Evolutionary conservation across 2,797 vertebrate species (phyloP).

Genomic region (Chloroceryle inda): DNA sequence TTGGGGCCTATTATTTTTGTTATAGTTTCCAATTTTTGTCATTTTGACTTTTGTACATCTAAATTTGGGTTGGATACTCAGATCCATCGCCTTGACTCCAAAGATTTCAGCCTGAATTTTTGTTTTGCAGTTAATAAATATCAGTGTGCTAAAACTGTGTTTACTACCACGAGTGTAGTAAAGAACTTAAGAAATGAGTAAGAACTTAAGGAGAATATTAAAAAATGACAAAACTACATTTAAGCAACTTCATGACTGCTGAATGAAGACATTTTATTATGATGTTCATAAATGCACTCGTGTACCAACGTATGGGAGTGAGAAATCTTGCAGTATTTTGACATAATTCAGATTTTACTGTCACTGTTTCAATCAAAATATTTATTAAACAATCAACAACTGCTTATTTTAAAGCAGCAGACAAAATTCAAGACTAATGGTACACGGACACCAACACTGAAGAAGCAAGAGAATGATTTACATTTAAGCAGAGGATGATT

Average conservation of each 20-base stretch:
- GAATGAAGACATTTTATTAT: not conserved
- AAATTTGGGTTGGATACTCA: not conserved
- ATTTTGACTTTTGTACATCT: not conserved
- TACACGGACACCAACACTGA: not conserved
- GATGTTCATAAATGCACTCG: not conserved
- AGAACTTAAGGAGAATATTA: not conserved
- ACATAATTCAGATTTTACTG: not conserved
- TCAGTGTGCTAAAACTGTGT: not conserved
- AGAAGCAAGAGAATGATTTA: not conserved
- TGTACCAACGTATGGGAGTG: not conserved
- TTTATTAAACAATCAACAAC: not conserved
- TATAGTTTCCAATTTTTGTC: not conserved
- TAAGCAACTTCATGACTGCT: not conserved
- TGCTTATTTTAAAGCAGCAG: not conserved
- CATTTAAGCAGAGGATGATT: not conserved
- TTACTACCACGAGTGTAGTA: not conserved
- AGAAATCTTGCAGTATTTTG: not conserved
- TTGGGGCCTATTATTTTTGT: not conserved
- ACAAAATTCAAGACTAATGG: not conserved
- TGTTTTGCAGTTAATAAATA: not conserved
- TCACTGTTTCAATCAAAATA: not conserved
- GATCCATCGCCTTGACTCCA: not conserved
- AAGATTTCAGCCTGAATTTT: not conserved
- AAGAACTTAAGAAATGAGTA: not conserved
- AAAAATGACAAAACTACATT: not conserved